These are phyloP conservation scores for Harpalus rubripes DNA, from an alignment of 2,888 invertebrate genomes.

Conservation along the genomic window DNA sequence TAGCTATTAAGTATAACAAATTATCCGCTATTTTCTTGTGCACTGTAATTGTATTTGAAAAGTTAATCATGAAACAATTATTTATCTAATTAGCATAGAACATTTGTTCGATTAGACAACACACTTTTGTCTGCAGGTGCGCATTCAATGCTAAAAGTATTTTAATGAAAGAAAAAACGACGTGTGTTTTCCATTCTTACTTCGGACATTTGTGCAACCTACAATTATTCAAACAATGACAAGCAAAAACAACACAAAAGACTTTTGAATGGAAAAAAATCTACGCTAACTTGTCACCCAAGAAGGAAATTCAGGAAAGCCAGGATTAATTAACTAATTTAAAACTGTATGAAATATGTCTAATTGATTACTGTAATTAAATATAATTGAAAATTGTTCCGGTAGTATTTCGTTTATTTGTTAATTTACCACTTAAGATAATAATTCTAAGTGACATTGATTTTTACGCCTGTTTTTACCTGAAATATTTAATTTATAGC, in stretches of 20 bases:
- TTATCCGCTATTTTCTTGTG: background rate
- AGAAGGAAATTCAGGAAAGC: constrained; percentile 6
- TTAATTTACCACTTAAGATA: constrained; percentile 11
- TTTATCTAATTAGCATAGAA: constrained; percentile 43
- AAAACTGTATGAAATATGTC: constrained; percentile 33
- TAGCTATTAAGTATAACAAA: background rate
- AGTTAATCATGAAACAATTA: constrained; percentile 42
- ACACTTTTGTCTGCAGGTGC: constrained; percentile 48
- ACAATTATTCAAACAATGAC: constrained; percentile 57
- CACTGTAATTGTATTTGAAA: constrained; percentile 16
- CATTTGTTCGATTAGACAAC: constrained; percentile 44
- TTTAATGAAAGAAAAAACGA: constrained; percentile 45
- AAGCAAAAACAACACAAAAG: constrained; percentile 17
- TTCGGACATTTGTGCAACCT: constrained; percentile 21
- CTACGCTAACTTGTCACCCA: background rate
- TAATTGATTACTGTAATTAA: constrained; percentile 47
- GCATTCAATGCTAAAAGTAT: constrained; percentile 55
- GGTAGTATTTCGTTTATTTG: constrained; percentile 35
- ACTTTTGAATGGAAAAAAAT: background rate
- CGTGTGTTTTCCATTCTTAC: constrained; percentile 30
- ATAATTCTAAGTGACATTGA: constrained; percentile 48
- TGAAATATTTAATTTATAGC: constrained; percentile 45
- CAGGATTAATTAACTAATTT: constrained; percentile 30
- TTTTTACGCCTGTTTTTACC: constrained; percentile 31
- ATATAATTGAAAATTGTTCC: constrained; percentile 53